Percentiles rank a stretch among this genome's conserved stretches.
Conservation (phyloP, 2,113 vertebrate genomes). For the Paralichthys olivaceus region DNA sequence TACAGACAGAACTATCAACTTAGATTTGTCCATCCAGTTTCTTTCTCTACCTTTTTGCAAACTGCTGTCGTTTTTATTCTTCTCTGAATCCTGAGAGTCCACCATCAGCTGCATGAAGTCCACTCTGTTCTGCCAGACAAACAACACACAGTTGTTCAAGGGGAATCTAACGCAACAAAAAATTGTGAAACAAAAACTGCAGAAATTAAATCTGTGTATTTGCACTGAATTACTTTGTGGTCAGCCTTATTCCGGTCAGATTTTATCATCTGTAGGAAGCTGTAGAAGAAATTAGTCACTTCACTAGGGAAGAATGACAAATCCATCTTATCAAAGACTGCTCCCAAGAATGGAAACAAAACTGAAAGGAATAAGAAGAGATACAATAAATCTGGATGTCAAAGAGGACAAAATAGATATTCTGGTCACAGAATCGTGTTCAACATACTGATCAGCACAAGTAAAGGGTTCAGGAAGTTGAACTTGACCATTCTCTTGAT, state of each 20-base stretch:
- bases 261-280: conserved; percentile 63
- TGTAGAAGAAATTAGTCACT: conserved; percentile 62
- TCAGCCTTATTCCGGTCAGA: conserved; percentile 44
- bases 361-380: conserved; percentile 39
- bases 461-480: conserved; percentile 69
- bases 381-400: neutral
- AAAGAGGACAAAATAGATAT: neutral
- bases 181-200: neutral
- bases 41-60: neutral
- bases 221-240: conserved; percentile 42
- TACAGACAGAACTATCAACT: too few species aligned
- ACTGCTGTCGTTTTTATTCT: neutral
- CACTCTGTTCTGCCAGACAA: neutral
- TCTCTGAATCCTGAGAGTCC: neutral
- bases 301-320: conserved; percentile 53
- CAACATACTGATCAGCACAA: conserved; percentile 73
- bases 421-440: neutral
- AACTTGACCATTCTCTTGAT: conserved; percentile 81
- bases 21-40: neutral
- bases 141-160: neutral
- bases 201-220: neutral
- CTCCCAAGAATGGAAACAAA: conserved; percentile 66
- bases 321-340: conserved; percentile 61
- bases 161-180: neutral
- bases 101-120: conserved; percentile 6